Percentiles rank a stretch among this genome's conserved stretches.
Evolutionary conservation across 2,888 invertebrate genomes (phyloP).

Genomic region (Seira ritae): DNA sequence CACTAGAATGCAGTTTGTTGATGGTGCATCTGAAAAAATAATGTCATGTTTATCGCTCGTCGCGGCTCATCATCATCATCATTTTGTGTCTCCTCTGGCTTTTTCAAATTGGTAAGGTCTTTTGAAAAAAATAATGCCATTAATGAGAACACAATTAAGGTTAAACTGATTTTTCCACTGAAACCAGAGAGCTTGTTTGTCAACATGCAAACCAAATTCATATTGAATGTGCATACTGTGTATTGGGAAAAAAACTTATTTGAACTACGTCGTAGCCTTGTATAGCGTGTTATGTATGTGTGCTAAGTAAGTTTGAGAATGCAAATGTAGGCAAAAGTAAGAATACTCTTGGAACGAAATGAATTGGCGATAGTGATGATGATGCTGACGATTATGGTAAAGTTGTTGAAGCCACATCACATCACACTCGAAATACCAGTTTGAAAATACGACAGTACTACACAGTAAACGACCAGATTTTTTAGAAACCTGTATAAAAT

Average conservation of each 20-base stretch:
- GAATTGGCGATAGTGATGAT: neutral
- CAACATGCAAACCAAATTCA: constrained; percentile 2
- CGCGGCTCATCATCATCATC: too few relatives aligned
- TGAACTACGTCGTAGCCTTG: neutral
- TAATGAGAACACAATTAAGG: constrained; percentile 61
- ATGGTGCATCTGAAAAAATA: neutral
- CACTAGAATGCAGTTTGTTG: too few relatives aligned
- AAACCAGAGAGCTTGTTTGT: constrained; percentile 4
- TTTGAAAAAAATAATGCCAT: constrained; percentile 55
- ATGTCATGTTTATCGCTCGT: too few relatives aligned
- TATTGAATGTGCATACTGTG: constrained; percentile 4
- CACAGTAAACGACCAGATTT: constrained; percentile 24
- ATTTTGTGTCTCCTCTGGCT: too few relatives aligned
- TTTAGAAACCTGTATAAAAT: constrained; percentile 31
- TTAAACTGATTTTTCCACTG: constrained; percentile 54
- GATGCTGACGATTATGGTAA: too few relatives aligned
- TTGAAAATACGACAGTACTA: constrained; percentile 28
- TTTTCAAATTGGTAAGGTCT: too few relatives aligned
- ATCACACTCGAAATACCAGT: constrained; percentile 59
- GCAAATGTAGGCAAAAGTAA: neutral
- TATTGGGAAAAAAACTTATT: neutral
- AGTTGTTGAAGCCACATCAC: too few relatives aligned
- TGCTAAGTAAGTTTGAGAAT: neutral
- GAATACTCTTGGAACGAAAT: neutral
- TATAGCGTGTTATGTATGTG: neutral